Base-by-base conservation (phyloP, 1,140 invertebrate genomes). In the Varroa destructor region DNA sequence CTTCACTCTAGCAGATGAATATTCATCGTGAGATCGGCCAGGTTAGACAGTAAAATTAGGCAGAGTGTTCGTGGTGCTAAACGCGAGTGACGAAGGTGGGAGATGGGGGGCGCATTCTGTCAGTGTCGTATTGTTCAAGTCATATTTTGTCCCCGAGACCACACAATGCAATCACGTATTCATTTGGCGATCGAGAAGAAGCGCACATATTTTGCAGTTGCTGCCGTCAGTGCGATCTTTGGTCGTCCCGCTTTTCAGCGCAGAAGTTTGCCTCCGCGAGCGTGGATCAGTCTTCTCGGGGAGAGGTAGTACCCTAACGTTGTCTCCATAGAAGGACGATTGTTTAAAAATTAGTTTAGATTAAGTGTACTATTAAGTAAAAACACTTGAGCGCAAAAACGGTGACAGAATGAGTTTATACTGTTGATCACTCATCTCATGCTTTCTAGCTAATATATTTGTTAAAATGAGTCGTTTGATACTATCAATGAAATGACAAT, bases 141-240 rank as follows among this genome's bases (percentile, higher is more conserved):
- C 57, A 58, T 12, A 36, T 12, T 12, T 58, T 12, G 6, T 36
- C 4, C 3, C 57, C 40, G 25, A 12, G 10, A 6, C 12, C 57
- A 12, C 40, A 40, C 46, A 67, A 67, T 67, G 61, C 37, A 40
- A 40, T 67, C 46, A 67, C 61, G 61, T 67, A 37, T 67, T 67
- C 12, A 67, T 40, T 67, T 67, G 61, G 40, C 40, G 61, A 67
- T 14, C 46, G 40, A 46, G 46, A 67, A 37, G 3, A 37, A 40
- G 61, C 40, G 10, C 12, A 14, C 37, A 67, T 40, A 12, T 67
- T 40, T 46, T 12, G 14, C 46, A 14, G 40, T 40, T 2, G 61
- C 40, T 43, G 40, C 10, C 36, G 5, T 25, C 57, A 56, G 57
- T 37, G 12, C 14, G 57, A 14, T 40, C 37, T 14, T 43, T 42